phyloP scores from a whole-genome alignment of 2,888 invertebrate genomes.

The Caenorhabditis sp. region DNA sequence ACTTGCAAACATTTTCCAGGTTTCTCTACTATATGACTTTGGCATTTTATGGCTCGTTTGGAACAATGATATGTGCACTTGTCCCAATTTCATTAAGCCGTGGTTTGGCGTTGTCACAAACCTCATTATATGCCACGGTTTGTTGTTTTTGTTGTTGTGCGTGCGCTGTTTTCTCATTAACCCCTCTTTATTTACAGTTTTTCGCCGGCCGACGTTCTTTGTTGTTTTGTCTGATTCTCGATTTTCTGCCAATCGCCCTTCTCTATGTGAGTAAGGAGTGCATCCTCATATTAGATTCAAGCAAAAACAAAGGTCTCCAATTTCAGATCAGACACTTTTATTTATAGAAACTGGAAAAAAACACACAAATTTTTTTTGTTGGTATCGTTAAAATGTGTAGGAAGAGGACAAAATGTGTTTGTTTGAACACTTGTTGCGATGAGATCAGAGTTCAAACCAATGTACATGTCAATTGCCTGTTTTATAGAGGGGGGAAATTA shows the following conservation, averaged over 20 bases:
- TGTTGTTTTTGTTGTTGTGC: background rate
- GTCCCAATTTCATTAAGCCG: slow-evolving; percentile 60
- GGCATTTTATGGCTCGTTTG: slow-evolving; percentile 65
- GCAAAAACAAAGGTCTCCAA: slow-evolving; percentile 3
- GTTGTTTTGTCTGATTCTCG: slow-evolving; percentile 53
- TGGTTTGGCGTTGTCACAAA: slow-evolving; percentile 52
- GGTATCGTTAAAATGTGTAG: background rate
- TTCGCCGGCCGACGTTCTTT: slow-evolving; percentile 52
- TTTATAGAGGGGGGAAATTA: background rate
- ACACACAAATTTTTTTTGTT: background rate
- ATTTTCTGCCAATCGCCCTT: slow-evolving; percentile 52
- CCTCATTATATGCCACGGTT: slow-evolving; percentile 47
- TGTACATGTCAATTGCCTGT: background rate
- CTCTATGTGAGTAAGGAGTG: slow-evolving; percentile 51
- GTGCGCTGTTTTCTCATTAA: background rate
- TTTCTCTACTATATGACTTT: slow-evolving; percentile 50
- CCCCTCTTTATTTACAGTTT: slow-evolving; percentile 39
- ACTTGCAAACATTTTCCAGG: slow-evolving; percentile 6
- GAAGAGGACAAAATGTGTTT: background rate
- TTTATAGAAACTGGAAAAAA: background rate
- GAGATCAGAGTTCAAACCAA: background rate
- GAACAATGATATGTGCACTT: slow-evolving; percentile 62
- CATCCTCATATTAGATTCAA: background rate
- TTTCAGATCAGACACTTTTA: background rate
- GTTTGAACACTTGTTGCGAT: background rate